Percentiles rank a stretch among this genome's conserved stretches.
Conservation (phyloP, 2,888 invertebrate genomes). For the Dryococelus australis region DNA sequence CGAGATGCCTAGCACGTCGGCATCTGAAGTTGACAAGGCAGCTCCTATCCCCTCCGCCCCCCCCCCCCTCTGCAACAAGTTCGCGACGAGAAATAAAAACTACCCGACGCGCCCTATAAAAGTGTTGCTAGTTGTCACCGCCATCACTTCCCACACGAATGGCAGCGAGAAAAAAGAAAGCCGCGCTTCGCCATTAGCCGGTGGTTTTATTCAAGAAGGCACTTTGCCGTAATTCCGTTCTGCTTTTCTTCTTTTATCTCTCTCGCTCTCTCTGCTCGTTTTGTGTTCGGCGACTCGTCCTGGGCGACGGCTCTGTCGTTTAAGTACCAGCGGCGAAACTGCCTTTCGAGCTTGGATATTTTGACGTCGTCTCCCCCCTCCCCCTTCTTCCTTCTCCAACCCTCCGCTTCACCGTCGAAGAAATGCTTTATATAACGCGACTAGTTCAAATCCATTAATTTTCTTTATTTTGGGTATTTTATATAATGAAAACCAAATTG, state of each 20-base stretch:
- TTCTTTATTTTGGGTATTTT: background rate
- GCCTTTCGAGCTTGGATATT: background rate
- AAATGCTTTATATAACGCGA: background rate
- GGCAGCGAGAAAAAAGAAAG: background rate
- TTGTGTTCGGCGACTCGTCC: conserved; percentile 5
- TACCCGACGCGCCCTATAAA: conserved; percentile 3
- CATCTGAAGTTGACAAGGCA: background rate
- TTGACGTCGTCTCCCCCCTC: background rate
- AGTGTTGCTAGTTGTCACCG: conserved; percentile 11
- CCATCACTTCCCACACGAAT: background rate
- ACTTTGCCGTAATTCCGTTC: conserved; percentile 3
- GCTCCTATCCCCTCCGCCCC: background rate
- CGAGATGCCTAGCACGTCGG: background rate
- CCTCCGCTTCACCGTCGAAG: no score
- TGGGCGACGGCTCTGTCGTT: background rate
- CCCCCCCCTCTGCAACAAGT: background rate
- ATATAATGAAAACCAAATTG: background rate
- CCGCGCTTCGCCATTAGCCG: conserved; percentile 4
- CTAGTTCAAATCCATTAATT: background rate
- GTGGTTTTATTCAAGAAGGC: conserved; percentile 7
- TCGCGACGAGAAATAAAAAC: background rate
- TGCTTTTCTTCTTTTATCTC: background rate
- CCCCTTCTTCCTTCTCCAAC: background rate
- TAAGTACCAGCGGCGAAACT: background rate
- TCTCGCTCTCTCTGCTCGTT: background rate